Conservation (phyloP, 2,888 invertebrate species). For the Blastobasis adustella region DNA sequence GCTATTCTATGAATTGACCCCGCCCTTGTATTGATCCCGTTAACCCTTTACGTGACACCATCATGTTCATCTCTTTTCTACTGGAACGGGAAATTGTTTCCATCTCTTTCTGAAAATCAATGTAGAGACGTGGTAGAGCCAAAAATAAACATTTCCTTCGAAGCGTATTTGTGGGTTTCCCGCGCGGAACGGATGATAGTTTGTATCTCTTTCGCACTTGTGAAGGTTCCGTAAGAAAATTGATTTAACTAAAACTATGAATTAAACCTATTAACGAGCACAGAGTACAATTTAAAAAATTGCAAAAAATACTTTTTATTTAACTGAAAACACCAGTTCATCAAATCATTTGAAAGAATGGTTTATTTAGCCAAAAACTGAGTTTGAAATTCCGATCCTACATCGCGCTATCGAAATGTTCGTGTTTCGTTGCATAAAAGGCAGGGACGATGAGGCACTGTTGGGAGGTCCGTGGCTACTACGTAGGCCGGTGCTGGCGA, state of each 20-base stretch:
- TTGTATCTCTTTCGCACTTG: slow-evolving; percentile 6
- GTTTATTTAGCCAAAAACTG: slow-evolving; percentile 10
- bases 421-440: slow-evolving; percentile 19
- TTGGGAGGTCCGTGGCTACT: slow-evolving; percentile 69
- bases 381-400: slow-evolving; percentile 28
- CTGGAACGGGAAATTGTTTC: background rate
- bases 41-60: too few species aligned
- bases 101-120: slow-evolving; percentile 15
- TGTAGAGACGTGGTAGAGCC: background rate
- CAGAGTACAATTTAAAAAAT: background rate
- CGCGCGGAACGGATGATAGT: too few species aligned
- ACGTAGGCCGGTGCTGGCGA: slow-evolving; percentile 57
- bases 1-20: too few species aligned
- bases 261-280: background rate
- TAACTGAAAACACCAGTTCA: background rate
- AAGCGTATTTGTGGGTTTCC: too few species aligned
- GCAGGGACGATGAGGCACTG: background rate
- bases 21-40: too few species aligned
- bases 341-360: background rate
- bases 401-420: slow-evolving; percentile 49
- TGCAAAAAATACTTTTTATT: background rate
- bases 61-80: too few species aligned
- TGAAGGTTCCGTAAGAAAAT: background rate
- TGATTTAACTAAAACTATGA: background rate
- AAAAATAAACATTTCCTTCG: background rate